Percentiles rank a stretch among this genome's conserved stretches.
These are phyloP conservation scores for Lycorma delicatula DNA, from an alignment of 1,140 invertebrate species.

Conservation along the genomic window DNA sequence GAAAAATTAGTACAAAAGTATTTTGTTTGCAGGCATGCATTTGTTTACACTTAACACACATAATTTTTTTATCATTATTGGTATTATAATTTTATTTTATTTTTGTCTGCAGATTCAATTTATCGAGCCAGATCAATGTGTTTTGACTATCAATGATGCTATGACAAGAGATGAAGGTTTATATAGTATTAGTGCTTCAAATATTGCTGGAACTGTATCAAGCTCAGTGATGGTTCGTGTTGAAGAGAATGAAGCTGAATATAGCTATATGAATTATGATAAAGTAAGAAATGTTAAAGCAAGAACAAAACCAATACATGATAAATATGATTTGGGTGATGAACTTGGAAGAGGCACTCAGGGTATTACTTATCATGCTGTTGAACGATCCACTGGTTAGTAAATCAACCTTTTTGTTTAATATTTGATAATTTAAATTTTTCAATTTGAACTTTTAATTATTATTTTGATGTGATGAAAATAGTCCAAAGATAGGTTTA, in stretches of 20 bases:
- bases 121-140: slow-evolving; percentile 73
- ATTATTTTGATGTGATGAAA: too few species aligned
- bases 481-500: too few species aligned
- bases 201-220: slow-evolving; percentile 85
- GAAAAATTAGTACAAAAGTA: too few species aligned
- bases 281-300: slow-evolving; percentile 55
- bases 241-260: slow-evolving; percentile 75
- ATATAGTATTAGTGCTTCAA: slow-evolving; percentile 86
- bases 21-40: too few species aligned
- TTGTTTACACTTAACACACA: background rate
- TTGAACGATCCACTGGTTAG: slow-evolving; percentile 63
- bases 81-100: slow-evolving; percentile 1
- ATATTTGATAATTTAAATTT: background rate
- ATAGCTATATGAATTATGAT: slow-evolving; percentile 58
- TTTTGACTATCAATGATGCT: slow-evolving; percentile 73
- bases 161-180: slow-evolving; percentile 86
- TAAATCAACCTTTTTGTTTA: background rate
- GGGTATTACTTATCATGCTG: slow-evolving; percentile 79
- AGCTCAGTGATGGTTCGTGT: slow-evolving; percentile 84
- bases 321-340: slow-evolving; percentile 87
- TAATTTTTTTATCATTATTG: background rate
- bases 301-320: slow-evolving; percentile 58
- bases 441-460: slow-evolving; percentile 1
- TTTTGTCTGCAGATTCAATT: slow-evolving; percentile 56
- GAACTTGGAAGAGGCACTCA: slow-evolving; percentile 89